Conservation (phyloP, 2,888 invertebrate genomes). For the Seladonia tumulorum region DNA sequence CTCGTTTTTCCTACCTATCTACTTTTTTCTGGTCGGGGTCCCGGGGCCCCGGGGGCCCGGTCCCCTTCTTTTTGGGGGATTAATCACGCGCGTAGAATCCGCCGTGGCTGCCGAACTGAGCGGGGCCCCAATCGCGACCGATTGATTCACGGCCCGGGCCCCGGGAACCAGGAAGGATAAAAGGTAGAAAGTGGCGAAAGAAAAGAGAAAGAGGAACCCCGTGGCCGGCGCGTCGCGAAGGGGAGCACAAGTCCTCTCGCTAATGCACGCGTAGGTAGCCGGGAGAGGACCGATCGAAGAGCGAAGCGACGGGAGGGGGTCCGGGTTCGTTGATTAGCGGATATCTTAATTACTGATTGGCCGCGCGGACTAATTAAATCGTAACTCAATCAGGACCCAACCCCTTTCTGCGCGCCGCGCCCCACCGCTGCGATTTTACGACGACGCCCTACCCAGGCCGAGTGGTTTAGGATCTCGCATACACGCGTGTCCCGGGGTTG, state of each 20-base stretch:
- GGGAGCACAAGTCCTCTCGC: constrained; percentile 21
- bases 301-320: constrained; percentile 19
- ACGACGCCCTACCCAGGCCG: constrained; percentile 45
- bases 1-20: constrained; percentile 8
- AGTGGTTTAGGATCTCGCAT: constrained; percentile 56
- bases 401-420: constrained; percentile 25
- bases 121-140: constrained; percentile 38
- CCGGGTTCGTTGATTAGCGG: constrained; percentile 78
- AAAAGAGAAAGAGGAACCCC: not conserved
- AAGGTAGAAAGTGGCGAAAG: constrained; percentile 26
- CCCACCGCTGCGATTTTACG: constrained; percentile 67
- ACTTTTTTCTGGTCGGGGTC: constrained; percentile 19
- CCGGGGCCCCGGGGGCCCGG: not conserved
- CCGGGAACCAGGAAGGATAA: constrained; percentile 51
- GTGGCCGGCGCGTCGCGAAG: constrained; percentile 22
- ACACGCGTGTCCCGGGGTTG: constrained; percentile 23
- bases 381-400: constrained; percentile 80
- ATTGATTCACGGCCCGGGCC: constrained; percentile 53
- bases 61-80: constrained; percentile 38
- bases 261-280: constrained; percentile 16
- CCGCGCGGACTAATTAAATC: constrained; percentile 82
- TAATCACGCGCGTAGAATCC: constrained; percentile 47
- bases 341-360: constrained; percentile 83
- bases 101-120: constrained; percentile 27
- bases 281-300: constrained; percentile 53